phyloP scores from a whole-genome alignment of 2,113 vertebrate species.

The Vidua chalybeata region DNA sequence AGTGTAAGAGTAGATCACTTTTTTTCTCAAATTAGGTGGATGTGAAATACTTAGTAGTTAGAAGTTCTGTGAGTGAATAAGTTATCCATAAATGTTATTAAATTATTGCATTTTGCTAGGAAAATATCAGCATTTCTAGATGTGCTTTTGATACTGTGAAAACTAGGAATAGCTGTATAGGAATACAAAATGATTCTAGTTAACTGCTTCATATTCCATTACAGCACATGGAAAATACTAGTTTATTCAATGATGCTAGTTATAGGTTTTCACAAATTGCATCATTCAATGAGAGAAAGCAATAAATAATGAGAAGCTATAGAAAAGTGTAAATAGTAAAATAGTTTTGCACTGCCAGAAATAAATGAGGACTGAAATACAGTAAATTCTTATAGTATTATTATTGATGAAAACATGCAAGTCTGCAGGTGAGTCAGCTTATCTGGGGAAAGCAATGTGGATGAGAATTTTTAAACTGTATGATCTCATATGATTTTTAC shows the following conservation, averaged over 20 bases:
- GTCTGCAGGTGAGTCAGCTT: background rate
- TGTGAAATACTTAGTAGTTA: background rate
- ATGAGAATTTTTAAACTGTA: background rate
- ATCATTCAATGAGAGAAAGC: background rate
- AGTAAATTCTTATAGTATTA: background rate
- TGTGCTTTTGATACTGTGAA: background rate
- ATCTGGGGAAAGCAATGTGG: background rate
- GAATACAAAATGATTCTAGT: background rate
- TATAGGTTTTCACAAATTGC: background rate
- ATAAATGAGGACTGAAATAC: background rate
- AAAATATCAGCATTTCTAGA: background rate
- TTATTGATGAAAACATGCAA: background rate
- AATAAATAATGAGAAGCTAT: background rate
- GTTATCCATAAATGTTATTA: background rate
- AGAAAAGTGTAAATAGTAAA: background rate
- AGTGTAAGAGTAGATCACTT: background rate
- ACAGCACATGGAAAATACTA: background rate
- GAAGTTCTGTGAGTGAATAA: background rate
- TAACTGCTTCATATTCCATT: background rate
- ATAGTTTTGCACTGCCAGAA: background rate
- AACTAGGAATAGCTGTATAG: background rate
- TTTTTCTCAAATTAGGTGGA: background rate
- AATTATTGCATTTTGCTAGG: background rate
- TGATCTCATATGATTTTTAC: background rate
- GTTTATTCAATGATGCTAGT: background rate